phyloP scores from a whole-genome alignment of 2,113 vertebrate genomes.

The Limnothrissa miodon region DNA sequence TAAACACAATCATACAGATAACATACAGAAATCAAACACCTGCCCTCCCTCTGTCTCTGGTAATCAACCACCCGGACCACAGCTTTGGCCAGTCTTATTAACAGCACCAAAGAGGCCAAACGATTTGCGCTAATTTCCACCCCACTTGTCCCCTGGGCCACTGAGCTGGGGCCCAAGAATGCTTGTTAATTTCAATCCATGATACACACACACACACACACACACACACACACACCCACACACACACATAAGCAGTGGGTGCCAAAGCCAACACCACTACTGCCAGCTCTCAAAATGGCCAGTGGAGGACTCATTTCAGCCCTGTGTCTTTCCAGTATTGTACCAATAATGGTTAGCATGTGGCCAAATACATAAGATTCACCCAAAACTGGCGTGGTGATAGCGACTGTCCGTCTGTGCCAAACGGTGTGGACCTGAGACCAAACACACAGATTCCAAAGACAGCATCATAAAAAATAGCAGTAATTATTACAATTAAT shows the following conservation, averaged over 20 bases:
- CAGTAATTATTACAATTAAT: no score
- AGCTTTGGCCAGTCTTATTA: slow-evolving; percentile 45
- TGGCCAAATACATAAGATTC: not conserved
- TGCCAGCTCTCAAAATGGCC: not conserved
- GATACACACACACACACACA: not conserved
- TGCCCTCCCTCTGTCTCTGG: not conserved
- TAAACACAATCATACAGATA: not conserved
- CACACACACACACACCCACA: not conserved
- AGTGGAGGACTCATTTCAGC: not conserved
- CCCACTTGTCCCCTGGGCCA: slow-evolving; percentile 45
- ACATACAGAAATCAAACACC: no score
- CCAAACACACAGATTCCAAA: slow-evolving; percentile 29
- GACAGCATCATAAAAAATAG: slow-evolving; percentile 5
- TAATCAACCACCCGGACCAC: slow-evolving; percentile 2
- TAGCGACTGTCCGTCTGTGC: not conserved
- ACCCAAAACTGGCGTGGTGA: not conserved
- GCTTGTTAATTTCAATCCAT: slow-evolving; percentile 52
- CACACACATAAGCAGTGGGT: not conserved
- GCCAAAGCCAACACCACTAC: not conserved
- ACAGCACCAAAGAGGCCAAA: slow-evolving; percentile 49
- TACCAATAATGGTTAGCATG: not conserved
- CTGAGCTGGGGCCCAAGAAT: slow-evolving; percentile 45
- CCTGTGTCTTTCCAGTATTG: not conserved
- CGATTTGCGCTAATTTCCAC: slow-evolving; percentile 61
- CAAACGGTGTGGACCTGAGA: slow-evolving; percentile 23